Base-by-base conservation (phyloP, 2,888 invertebrate species). In the Biston betularia region DNA sequence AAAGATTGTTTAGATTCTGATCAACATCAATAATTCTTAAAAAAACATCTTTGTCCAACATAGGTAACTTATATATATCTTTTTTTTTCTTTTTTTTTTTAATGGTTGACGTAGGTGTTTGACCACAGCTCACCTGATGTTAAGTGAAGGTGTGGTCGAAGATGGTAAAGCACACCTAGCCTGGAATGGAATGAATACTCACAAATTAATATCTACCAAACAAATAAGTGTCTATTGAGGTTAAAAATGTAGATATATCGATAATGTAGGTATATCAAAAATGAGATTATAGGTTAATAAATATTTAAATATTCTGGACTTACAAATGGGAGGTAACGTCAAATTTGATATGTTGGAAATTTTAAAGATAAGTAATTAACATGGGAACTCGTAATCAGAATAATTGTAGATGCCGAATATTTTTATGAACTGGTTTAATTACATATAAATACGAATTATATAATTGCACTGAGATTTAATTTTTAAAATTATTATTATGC, bases 301-400 rank as follows among this genome's bases (percentile, higher is more conserved):
- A 35, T 7, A 50, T 34, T 50, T 50, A 38, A 10, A 14, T 15
- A 42, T 54, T 12, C 33, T 54, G 44, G 57, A 55, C 55, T 40
- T 68, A 59, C 8, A 80, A 70, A 73, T 61, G 79, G 67, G 79
- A 79, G 79, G 74, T 80, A 76, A 76, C 66, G 73, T 76, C 73
- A 68, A 79, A 38, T 38, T 84, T 90, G 91, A 91, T 91, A 91
- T 91, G 91, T 91, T 74, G 77, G 71, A 75, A 76, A 85, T 84
- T 86, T 87, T 82, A 49, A 65, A 83, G 70, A 68, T 7, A 33
- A 48, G 71, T 73, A 74, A 71, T 75, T 68, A 68, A 73, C 53
- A 75, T 66, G 74, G 70, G 69, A 53, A 40, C 86, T 89, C 50
- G n/a, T 34, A 49, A 49, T 87, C 24, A 24, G 24, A 72, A 69